These are phyloP conservation scores for Tretioscincus oriximinensis DNA, from an alignment of 2,113 vertebrate species.

Conservation along the genomic window DNA sequence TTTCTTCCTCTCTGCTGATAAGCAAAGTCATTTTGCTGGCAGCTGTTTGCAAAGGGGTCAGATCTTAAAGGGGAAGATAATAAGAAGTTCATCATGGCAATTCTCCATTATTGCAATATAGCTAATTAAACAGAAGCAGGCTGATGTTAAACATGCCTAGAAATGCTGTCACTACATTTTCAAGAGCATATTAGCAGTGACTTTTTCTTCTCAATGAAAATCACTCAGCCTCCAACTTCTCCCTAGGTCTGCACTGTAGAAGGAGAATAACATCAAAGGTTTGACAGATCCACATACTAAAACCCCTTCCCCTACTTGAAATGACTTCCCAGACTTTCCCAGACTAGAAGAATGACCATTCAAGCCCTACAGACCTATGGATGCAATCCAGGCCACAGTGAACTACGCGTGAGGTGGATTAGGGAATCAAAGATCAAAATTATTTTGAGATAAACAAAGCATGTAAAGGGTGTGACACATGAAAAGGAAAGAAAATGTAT, in stretches of 20 bases:
- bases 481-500: neutral
- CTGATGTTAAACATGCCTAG: neutral
- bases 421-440: neutral
- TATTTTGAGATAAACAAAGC: neutral
- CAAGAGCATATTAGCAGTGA: neutral
- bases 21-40: neutral
- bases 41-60: neutral
- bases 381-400: neutral
- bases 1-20: neutral
- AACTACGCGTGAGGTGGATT: no score
- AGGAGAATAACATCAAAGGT: rapidly evolving
- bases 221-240: neutral
- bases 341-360: no score
- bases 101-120: neutral
- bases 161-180: slow-evolving; percentile 20
- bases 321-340: neutral
- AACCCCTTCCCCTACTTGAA: neutral
- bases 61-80: slow-evolving; percentile 1
- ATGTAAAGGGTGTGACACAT: neutral
- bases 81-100: neutral
- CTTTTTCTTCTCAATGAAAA: slow-evolving; percentile 30
- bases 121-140: neutral
- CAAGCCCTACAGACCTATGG: no score
- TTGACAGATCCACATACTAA: neutral
- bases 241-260: neutral